Evolutionary conservation across 2,113 vertebrate species (phyloP).

Genomic region (Pelecanus crispus): DNA sequence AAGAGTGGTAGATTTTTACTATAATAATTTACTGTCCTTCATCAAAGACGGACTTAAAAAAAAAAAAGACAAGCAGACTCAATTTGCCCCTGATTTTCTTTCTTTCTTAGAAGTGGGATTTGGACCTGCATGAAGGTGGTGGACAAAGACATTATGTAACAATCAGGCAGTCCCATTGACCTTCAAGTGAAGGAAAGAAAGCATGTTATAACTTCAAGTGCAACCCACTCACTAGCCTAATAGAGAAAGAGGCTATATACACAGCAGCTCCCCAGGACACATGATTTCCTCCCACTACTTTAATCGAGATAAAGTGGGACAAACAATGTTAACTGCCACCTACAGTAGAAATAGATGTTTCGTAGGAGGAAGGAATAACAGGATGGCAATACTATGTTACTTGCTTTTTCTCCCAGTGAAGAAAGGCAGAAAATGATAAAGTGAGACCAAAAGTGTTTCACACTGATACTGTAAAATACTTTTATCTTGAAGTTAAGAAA

Average conservation of each 20-base stretch:
- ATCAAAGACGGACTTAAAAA: neutral
- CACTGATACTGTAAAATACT: neutral
- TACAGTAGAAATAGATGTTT: constrained; percentile 18
- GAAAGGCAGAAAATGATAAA: constrained; percentile 24
- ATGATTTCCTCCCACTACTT: constrained; percentile 42
- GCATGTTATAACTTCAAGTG: neutral
- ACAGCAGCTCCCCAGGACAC: neutral
- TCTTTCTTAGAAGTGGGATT: neutral
- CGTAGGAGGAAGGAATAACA: constrained; percentile 4
- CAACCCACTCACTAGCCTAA: constrained; percentile 22
- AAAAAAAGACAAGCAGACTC: neutral
- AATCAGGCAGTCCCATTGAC: neutral
- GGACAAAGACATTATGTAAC: neutral
- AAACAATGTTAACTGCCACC: constrained; percentile 45
- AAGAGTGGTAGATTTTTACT: neutral
- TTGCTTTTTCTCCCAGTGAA: neutral
- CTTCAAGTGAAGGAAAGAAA: constrained; percentile 27
- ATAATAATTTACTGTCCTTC: neutral
- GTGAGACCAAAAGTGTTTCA: neutral
- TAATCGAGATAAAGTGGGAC: constrained; percentile 40
- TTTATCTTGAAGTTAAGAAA: constrained; percentile 31
- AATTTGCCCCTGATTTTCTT: neutral
- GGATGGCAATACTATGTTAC: neutral
- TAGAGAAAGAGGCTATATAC: neutral
- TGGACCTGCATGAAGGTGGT: neutral